Conservation (phyloP, 2,113 vertebrate genomes). For the Aepyceros melampus region DNA sequence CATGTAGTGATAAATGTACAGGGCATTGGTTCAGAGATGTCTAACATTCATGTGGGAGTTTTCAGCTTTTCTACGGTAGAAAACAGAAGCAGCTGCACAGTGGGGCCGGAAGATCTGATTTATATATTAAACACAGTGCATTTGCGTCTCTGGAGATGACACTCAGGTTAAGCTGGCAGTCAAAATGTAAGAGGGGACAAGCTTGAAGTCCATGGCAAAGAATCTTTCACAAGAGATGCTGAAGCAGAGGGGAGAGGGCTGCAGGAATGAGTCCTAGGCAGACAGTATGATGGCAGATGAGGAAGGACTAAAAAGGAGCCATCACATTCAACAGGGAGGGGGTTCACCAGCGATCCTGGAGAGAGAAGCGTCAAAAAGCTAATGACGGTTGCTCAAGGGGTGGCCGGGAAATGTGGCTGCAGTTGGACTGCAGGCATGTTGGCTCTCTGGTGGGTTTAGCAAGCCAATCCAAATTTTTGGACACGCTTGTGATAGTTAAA, state of each 20-base stretch:
- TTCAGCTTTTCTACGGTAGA: background rate
- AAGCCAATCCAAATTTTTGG: background rate
- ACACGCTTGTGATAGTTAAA: background rate
- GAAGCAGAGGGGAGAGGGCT: background rate
- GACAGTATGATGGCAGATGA: background rate
- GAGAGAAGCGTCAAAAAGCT: background rate
- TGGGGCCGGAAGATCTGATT: background rate
- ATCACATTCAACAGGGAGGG: background rate
- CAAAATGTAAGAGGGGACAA: background rate
- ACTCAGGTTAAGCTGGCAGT: background rate
- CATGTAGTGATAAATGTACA: background rate
- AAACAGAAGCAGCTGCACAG: background rate
- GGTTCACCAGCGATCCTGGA: background rate
- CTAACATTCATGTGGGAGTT: background rate
- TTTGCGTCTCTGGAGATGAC: background rate
- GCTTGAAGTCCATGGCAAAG: background rate
- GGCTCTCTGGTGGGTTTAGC: background rate
- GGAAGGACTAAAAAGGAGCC: background rate
- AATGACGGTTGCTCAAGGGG: background rate
- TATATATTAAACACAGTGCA: background rate
- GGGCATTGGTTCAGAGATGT: background rate
- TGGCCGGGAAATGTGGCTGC: background rate
- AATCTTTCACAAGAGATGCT: background rate
- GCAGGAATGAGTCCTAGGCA: background rate
- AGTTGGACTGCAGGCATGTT: rapidly evolving